Percentiles rank a stretch among this genome's conserved stretches.
These are phyloP conservation scores for Drosophila melanica DNA, from an alignment of 1,140 invertebrate genomes.

Conservation along the genomic window DNA sequence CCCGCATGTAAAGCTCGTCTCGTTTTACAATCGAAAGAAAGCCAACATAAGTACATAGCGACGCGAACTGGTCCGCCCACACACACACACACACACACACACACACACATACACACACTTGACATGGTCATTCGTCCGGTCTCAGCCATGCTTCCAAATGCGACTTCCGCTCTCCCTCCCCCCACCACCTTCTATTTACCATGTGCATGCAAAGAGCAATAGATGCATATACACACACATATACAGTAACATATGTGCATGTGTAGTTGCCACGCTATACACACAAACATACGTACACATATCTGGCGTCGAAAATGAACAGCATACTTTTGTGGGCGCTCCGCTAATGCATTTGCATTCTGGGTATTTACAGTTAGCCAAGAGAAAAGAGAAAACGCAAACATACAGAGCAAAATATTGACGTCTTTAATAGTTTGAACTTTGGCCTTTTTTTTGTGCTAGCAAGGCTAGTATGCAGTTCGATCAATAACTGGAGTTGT, in stretches of 20 bases:
- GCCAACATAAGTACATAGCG: slow-evolving; percentile 16
- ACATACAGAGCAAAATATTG: slow-evolving; percentile 30
- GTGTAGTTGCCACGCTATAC: neutral
- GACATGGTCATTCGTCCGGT: slow-evolving; percentile 67
- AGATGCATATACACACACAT: slow-evolving; percentile 7
- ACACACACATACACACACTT: slow-evolving; percentile 44
- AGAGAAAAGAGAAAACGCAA: slow-evolving; percentile 9
- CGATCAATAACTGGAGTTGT: slow-evolving; percentile 11
- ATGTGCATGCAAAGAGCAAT: slow-evolving; percentile 47
- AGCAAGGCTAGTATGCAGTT: slow-evolving; percentile 10
- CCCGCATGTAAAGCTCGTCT: slow-evolving; percentile 22
- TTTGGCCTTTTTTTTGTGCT: slow-evolving; percentile 43
- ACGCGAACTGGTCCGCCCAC: slow-evolving; percentile 10
- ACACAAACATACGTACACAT: too few relatives aligned
- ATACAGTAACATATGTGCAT: neutral
- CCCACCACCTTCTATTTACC: slow-evolving; percentile 44
- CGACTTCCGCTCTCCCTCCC: neutral
- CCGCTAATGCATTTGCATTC: slow-evolving; percentile 73
- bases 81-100: too few relatives aligned
- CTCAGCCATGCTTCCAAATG: slow-evolving; percentile 14
- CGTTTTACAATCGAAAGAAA: slow-evolving; percentile 21
- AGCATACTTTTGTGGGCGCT: slow-evolving; percentile 60
- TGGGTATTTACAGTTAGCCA: slow-evolving; percentile 61
- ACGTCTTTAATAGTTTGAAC: slow-evolving; percentile 50
- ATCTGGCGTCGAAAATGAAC: slow-evolving; percentile 32